Conservation (phyloP, 2,797 vertebrate genomes). For the Brotula barbata region DNA sequence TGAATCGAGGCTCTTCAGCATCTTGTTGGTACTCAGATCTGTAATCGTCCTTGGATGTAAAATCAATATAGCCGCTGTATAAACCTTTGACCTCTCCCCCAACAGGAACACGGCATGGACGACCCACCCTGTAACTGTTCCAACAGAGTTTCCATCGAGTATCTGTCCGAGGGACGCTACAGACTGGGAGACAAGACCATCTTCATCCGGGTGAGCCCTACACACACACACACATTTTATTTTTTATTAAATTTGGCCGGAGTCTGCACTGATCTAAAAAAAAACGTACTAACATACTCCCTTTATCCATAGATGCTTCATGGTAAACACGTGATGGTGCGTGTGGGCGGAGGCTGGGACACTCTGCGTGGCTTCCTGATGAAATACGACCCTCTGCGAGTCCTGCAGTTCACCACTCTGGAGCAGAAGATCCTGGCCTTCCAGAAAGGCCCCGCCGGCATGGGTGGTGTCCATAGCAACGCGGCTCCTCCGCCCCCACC, state of each 20-base stretch:
- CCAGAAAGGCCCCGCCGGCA: conserved; percentile 85
- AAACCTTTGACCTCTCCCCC: neutral
- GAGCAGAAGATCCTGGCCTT: conserved; percentile 97
- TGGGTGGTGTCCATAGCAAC: conserved; percentile 61
- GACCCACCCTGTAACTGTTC: conserved; percentile 94
- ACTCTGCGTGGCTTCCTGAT: conserved; percentile 94
- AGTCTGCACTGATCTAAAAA: neutral
- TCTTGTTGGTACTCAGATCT: too few species aligned
- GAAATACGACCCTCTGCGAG: conserved; percentile 93
- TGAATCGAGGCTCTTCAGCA: too few species aligned
- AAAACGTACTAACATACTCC: neutral
- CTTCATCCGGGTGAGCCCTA: conserved; percentile 89
- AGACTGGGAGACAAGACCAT: conserved; percentile 96
- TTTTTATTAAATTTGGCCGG: too few species aligned
- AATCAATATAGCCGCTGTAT: neutral
- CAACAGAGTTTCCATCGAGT: conserved; percentile 95
- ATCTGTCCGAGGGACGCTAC: conserved; percentile 96
- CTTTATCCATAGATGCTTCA: conserved; percentile 89
- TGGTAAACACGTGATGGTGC: conserved; percentile 98
- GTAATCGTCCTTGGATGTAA: too few species aligned
- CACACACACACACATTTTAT: conserved; percentile 2
- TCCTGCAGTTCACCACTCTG: conserved; percentile 94
- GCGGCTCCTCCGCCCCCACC: conserved; percentile 81
- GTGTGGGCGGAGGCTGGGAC: conserved; percentile 98
- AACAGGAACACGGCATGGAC: conserved; percentile 88